A percentile compares a stretch with the other conserved stretches of the same genome.
phyloP scores from a whole-genome alignment of 2,888 invertebrate species.

The Aphrophora alni region DNA sequence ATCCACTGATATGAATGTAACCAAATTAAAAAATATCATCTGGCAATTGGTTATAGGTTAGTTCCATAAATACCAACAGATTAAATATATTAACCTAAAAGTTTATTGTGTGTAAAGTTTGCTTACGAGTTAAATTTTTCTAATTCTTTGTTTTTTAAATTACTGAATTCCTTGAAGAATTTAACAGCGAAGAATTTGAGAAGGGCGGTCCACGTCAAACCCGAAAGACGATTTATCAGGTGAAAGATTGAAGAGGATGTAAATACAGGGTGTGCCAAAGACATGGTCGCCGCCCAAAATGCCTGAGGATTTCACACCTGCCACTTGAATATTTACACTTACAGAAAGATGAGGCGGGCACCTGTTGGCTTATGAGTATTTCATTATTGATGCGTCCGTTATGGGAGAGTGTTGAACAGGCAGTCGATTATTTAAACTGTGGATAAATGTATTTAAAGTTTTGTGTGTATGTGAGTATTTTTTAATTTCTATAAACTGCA shows the following conservation, averaged over 20 bases:
- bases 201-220: not conserved
- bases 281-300: not conserved
- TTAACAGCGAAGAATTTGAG: not conserved
- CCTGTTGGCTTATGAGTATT: not conserved
- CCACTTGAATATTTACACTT: not conserved
- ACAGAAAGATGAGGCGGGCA: not conserved
- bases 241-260: not conserved
- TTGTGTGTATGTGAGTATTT: too few relatives aligned
- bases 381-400: not conserved
- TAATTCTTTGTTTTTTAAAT: not conserved
- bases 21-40: too few relatives aligned
- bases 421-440: not conserved
- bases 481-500: too few relatives aligned
- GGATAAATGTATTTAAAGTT: too few relatives aligned
- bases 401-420: not conserved
- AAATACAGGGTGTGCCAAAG: constrained; percentile 1
- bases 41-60: too few relatives aligned
- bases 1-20: too few relatives aligned
- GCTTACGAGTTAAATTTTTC: too few relatives aligned
- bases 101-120: too few relatives aligned
- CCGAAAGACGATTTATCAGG: not conserved
- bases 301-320: not conserved
- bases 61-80: too few relatives aligned
- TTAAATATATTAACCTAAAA: too few relatives aligned
- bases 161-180: not conserved